These are phyloP conservation scores for Ammodytes dubius DNA, from an alignment of 2,113 vertebrate genomes.

Conservation along the genomic window DNA sequence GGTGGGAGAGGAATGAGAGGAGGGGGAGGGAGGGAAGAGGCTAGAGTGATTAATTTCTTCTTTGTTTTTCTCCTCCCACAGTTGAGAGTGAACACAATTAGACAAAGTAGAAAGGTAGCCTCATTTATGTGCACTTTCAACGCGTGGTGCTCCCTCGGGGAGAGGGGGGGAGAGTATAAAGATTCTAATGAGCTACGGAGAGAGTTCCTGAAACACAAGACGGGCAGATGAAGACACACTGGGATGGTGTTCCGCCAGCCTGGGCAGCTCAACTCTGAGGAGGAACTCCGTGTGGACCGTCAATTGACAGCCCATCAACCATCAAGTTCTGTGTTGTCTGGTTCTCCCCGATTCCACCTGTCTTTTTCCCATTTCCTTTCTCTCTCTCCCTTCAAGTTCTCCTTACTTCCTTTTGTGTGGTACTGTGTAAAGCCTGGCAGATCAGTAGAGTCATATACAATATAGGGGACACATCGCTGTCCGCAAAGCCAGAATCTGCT, in stretches of 20 bases:
- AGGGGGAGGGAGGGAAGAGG: slow-evolving; percentile 35
- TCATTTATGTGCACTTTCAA: slow-evolving; percentile 70
- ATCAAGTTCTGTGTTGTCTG: slow-evolving; percentile 15
- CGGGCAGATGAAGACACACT: slow-evolving; percentile 48
- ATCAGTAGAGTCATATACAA: not conserved
- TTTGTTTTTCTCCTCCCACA: slow-evolving; percentile 75
- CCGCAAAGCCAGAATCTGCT: not conserved
- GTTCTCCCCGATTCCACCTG: slow-evolving; percentile 26
- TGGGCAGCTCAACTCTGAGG: slow-evolving; percentile 56
- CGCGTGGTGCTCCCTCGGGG: slow-evolving; percentile 51
- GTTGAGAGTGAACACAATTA: slow-evolving; percentile 43
- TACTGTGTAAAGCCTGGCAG: not conserved
- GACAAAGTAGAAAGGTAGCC: slow-evolving; percentile 74
- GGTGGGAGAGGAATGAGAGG: slow-evolving; percentile 38
- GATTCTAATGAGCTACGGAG: slow-evolving; percentile 75
- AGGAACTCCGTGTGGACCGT: slow-evolving; percentile 54
- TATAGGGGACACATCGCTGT: not conserved
- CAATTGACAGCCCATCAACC: slow-evolving; percentile 67
- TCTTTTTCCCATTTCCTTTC: slow-evolving; percentile 5
- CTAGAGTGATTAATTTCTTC: slow-evolving; percentile 71
- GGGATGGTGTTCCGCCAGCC: slow-evolving; percentile 49
- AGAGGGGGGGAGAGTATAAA: slow-evolving; percentile 58
- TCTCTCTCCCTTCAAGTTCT: not conserved
- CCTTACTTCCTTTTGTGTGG: not conserved
- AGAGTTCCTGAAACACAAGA: slow-evolving; percentile 63